A percentile compares a stretch with the other conserved stretches of the same genome.
These are phyloP conservation scores for Cottus gobio DNA, from an alignment of 2,113 vertebrate genomes.

Conservation along the genomic window DNA sequence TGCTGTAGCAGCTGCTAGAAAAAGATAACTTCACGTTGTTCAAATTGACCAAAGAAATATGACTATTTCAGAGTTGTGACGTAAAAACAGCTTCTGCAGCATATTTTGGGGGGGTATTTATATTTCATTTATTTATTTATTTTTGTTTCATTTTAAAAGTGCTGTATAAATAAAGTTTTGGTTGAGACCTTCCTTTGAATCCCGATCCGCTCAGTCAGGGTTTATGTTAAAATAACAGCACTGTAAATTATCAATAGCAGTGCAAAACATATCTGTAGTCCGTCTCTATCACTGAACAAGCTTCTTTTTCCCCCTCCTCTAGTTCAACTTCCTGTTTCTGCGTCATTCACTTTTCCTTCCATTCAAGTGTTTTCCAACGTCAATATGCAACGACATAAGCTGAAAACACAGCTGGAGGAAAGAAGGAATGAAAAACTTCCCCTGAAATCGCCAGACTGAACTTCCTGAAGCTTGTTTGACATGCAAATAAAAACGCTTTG, in stretches of 20 bases:
- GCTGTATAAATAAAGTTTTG: background rate
- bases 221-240: background rate
- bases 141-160: background rate
- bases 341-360: slow-evolving; percentile 79
- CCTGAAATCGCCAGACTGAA: slow-evolving; percentile 14
- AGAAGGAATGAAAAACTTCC: slow-evolving; percentile 56
- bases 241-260: background rate
- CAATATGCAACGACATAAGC: background rate
- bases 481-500: slow-evolving; percentile 9
- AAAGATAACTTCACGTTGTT: background rate
- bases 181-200: too few relatives aligned
- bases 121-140: background rate
- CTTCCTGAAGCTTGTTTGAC: slow-evolving; percentile 22
- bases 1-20: background rate
- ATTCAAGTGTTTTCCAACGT: slow-evolving; percentile 74
- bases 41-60: too few relatives aligned
- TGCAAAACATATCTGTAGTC: slow-evolving; percentile 1
- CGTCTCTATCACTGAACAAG: background rate
- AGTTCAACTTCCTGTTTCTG: slow-evolving; percentile 73
- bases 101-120: background rate
- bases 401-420: slow-evolving; percentile 39
- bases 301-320: background rate
- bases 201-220: background rate
- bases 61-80: too few relatives aligned
- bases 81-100: background rate